Percentiles rank a stretch among this genome's conserved stretches.
phyloP scores from a whole-genome alignment of 2,888 invertebrate genomes.

The Venusia cambrica region DNA sequence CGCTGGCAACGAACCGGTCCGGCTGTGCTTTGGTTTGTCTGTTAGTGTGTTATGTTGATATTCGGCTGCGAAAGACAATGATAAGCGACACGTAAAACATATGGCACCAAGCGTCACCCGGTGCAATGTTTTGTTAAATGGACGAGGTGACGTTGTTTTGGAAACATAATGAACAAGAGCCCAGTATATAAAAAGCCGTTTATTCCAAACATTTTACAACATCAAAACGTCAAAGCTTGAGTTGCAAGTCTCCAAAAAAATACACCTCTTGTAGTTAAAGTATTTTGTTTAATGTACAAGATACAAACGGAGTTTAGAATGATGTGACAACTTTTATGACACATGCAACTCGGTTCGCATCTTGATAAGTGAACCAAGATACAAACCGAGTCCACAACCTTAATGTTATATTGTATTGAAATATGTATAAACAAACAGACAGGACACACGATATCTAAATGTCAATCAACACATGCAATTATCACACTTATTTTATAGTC shows the following conservation, averaged over 20 bases:
- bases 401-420: constrained; percentile 20
- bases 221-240: too few relatives aligned
- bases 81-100: constrained; percentile 68
- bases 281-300: too few relatives aligned
- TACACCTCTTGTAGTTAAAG: too few relatives aligned
- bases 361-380: too few relatives aligned
- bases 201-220: constrained; percentile 5
- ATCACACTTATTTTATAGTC: constrained; percentile 25
- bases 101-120: constrained; percentile 66
- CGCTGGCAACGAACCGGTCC: constrained; percentile 66
- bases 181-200: too few relatives aligned
- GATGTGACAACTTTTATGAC: too few relatives aligned
- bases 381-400: constrained; percentile 19
- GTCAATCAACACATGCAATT: constrained; percentile 38
- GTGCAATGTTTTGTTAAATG: constrained; percentile 48
- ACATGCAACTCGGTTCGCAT: too few relatives aligned
- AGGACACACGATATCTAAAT: constrained; percentile 11
- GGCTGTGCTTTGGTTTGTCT: constrained; percentile 63
- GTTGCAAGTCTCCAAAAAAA: too few relatives aligned
- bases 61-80: constrained; percentile 58
- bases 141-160: constrained; percentile 33
- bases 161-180: too few relatives aligned
- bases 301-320: too few relatives aligned
- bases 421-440: constrained; percentile 20
- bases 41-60: constrained; percentile 73